Percentiles rank a stretch among this genome's conserved stretches.
These are phyloP conservation scores for Himalopsyche japonica DNA, from an alignment of 2,888 invertebrate genomes.

Conservation along the genomic window DNA sequence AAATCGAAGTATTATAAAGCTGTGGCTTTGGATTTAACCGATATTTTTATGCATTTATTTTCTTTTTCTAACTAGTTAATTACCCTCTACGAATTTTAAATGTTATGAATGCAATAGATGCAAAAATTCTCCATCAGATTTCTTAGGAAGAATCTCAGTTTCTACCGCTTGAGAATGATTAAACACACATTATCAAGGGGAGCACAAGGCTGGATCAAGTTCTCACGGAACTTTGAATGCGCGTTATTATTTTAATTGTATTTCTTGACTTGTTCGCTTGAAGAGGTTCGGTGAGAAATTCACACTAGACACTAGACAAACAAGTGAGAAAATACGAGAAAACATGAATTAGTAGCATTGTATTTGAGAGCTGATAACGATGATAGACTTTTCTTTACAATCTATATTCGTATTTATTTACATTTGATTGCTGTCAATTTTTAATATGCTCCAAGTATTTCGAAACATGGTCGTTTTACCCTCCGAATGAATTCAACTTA, in stretches of 20 bases:
- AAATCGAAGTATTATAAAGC: too few relatives aligned
- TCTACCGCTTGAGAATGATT: neutral
- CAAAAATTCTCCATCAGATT: too few relatives aligned
- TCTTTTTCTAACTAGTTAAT: too few relatives aligned
- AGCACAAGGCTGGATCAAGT: neutral
- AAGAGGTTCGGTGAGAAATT: neutral
- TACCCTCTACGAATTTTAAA: too few relatives aligned
- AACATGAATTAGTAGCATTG: neutral
- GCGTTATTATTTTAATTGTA: neutral
- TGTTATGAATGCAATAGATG: too few relatives aligned
- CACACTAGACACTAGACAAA: neutral
- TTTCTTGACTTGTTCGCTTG: neutral
- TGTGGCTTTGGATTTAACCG: too few relatives aligned
- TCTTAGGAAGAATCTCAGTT: neutral
- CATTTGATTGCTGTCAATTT: too few relatives aligned
- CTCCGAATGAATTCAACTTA: too few relatives aligned
- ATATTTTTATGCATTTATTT: too few relatives aligned
- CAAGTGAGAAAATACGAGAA: neutral
- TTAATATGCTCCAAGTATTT: too few relatives aligned
- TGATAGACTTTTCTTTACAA: neutral
- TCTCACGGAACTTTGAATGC: neutral
- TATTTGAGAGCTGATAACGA: neutral
- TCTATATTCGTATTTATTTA: neutral
- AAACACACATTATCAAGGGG: neutral
- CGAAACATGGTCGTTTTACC: too few relatives aligned